Evolutionary conservation across 2,797 vertebrate species (phyloP), one percentile per base, ranked within the genome.

Genomic region (Danio choprae): DNA sequence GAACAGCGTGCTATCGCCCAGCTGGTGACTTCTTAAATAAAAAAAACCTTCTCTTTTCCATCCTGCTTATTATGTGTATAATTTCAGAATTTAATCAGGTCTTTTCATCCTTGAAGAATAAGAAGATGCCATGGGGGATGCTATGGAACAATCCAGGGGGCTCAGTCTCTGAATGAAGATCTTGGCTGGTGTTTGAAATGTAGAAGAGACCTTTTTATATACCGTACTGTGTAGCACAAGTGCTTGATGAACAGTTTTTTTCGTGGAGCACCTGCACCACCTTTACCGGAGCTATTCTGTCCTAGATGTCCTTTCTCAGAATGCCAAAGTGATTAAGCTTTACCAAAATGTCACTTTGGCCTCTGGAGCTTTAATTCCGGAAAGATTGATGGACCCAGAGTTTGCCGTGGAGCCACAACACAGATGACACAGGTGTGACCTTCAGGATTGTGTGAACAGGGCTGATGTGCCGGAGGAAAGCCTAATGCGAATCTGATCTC

Each of bases 351-450:
- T 70, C 76, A 41, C 55, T 78, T 78, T 46, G 64, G 53, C 44
- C 65, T 51, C 76, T 51, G 44, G 55, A 38, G 65, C 55, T 78
- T 48, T 69, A 20, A 59, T 59, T 55, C 64, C 16, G 65, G 13
- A 51, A 20, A 41, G 43, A 78, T 59, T 43, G 53, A 70, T 50
- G 12, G 9, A 43, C 38, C 56, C 77, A 53, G 36, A 71, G 40
- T 79, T 71, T 71, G 36, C 29, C 69, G 11, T 62, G 8, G 18
- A 71, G 18, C 53, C 29, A 8, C 40, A 59, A 20, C 51, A 36
- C 41, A 38, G 55, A 22, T 70, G 67, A 62, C 55, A 79, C 77
- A 59, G 75, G 44, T 62, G 77, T 70, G 77, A 71, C 76, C 65
- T 70, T 51, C 76, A 78, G 43, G 12, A 1, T 50, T 69, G 53